Base-by-base conservation (phyloP, 2,113 vertebrate species). In the Mustela lutreola region DNA sequence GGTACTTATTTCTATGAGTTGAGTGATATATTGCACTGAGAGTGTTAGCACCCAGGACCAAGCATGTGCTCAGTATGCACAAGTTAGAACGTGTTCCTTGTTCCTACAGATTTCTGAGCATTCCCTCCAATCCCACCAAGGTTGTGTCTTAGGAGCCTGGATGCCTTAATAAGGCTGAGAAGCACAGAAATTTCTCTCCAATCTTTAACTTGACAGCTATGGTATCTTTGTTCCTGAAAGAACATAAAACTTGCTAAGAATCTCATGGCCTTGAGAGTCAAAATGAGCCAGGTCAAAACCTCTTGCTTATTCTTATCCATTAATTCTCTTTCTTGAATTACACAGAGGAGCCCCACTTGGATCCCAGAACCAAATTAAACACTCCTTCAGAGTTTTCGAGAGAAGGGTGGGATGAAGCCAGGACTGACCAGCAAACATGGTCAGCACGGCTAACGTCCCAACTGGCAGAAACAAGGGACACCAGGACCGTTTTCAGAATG, bases 401-500 rank as follows among this genome's bases (percentile, higher is more conserved):
- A 21, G 28, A 48, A 58, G 21, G 33, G 7, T 18, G 26, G 11
- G 10, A 6, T 4, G 14, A 58, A 11, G 12, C 16, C 67, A 39
- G 24, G 8, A 5, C 14, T 81, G 50, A 62, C 2, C 11, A n/a
- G 28, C 28, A 11, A 6, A 4, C 2, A 26, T 8, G 4, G 58
- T 8, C 16, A 11, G 28, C 28, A 12, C 2, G 60, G 42, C 63
- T 36, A 15, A 53, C 3, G 28, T 9, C 28, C 11, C 8, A 15
- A 10, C 0, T 11, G 11, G 26, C 2, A 31, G 70, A 73, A 60
- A 21, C 1, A 42, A 78, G 60, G 45, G 4, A 18, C 16, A 2
- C 4, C 5, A 26, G 4, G 39, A 1, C 7, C 1, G 0, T 28
- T 62, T 22, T 4, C 5, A 11, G 45, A 14, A n/a, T 0, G 22